Conservation (phyloP, 2,113 vertebrate species). For the Atlantisia rogersi region DNA sequence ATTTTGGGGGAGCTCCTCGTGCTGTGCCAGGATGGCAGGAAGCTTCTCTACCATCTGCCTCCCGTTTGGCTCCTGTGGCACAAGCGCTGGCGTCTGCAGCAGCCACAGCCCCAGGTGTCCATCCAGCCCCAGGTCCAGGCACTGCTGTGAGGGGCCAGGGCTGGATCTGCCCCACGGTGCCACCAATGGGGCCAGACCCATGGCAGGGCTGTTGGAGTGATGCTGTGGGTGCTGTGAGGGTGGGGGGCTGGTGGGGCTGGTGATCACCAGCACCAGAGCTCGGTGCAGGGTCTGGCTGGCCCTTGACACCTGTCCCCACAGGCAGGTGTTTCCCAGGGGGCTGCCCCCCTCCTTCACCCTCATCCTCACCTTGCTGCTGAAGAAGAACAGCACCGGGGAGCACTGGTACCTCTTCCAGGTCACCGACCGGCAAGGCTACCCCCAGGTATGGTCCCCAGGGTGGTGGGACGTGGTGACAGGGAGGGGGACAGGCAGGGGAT, state of each 20-base stretch:
- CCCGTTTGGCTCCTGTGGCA: background rate
- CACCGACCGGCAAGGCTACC: constrained; percentile 87
- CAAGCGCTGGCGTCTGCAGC: background rate
- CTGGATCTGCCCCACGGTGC: background rate
- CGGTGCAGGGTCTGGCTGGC: rapidly evolving
- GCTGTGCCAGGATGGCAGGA: background rate
- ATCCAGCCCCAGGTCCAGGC: background rate
- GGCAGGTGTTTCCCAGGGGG: constrained; percentile 88
- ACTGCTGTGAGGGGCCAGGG: background rate
- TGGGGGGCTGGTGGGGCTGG: background rate
- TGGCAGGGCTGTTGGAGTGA: rapidly evolving
- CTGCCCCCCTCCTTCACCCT: constrained; percentile 88
- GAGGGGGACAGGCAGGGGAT: rapidly evolving
- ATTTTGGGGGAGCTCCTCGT: background rate
- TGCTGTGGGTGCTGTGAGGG: background rate
- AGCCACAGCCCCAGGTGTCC: background rate
- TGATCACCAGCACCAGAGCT: rapidly evolving
- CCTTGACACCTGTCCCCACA: constrained; percentile 61
- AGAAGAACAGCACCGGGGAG: constrained; percentile 86
- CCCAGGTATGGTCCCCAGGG: constrained; percentile 80
- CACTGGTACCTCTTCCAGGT: constrained; percentile 93
- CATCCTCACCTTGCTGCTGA: constrained; percentile 89
- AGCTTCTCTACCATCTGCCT: background rate
- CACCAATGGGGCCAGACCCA: background rate
- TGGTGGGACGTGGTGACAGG: rapidly evolving